These are phyloP conservation scores for Catonia carolina DNA, from an alignment of 2,888 invertebrate genomes.

Conservation along the genomic window DNA sequence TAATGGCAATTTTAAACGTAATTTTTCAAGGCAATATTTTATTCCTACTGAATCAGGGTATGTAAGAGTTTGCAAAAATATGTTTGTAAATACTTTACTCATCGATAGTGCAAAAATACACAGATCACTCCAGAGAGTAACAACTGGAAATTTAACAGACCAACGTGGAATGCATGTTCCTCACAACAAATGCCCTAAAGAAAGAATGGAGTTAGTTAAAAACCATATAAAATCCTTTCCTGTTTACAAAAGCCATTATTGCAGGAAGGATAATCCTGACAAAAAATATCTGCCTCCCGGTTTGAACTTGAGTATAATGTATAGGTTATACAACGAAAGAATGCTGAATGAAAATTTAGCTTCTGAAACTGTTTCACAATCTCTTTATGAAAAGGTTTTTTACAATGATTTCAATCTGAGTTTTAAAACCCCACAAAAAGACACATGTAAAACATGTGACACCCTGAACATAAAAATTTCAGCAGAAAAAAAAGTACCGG, in stretches of 20 bases:
- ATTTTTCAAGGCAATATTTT: conserved; percentile 1
- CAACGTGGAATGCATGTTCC: conserved; percentile 3
- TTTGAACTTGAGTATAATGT: conserved; percentile 3
- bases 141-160: neutral
- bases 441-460: conserved; percentile 3
- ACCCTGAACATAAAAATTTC: neutral
- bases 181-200: neutral
- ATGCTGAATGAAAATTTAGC: neutral
- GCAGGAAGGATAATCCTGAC: conserved; percentile 1
- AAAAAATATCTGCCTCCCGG: neutral
- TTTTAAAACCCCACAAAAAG: conserved; percentile 7
- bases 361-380: neutral
- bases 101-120: conserved; percentile 3
- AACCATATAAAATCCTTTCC: conserved; percentile 4
- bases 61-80: neutral
- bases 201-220: neutral
- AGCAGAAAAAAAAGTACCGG: neutral
- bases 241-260: conserved; percentile 2
- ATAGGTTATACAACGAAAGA: conserved; percentile 4
- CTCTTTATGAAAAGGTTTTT: neutral
- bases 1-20: neutral
- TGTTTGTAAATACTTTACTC: neutral
- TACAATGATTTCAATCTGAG: conserved; percentile 2
- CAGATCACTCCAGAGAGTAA: neutral
- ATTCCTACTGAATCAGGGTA: too few species aligned